These are phyloP conservation scores for Myotis lucifugus DNA, from an alignment of 2,113 vertebrate genomes.

Conservation along the genomic window DNA sequence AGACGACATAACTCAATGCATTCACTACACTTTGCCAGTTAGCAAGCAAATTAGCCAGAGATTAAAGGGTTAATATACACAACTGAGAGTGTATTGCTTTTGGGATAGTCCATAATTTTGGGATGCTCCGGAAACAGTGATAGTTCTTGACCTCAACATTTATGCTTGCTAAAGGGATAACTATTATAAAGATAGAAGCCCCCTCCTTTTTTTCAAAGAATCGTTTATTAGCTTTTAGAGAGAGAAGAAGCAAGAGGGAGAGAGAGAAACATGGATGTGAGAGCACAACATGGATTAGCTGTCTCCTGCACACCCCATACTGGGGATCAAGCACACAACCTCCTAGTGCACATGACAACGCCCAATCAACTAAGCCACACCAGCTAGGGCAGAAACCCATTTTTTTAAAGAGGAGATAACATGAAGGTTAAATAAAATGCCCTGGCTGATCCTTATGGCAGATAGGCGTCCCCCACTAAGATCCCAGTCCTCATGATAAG, in stretches of 20 bases:
- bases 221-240: too few species aligned
- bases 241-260: too few species aligned
- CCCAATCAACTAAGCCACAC: too few species aligned
- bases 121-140: neutral
- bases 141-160: neutral
- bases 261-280: too few species aligned
- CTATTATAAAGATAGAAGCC: neutral
- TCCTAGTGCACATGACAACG: too few species aligned
- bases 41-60: neutral
- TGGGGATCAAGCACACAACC: too few species aligned
- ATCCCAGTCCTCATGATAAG: neutral
- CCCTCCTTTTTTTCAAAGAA: too few species aligned
- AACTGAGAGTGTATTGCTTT: neutral
- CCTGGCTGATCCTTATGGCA: neutral
- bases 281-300: too few species aligned
- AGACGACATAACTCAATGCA: neutral
- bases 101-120: neutral
- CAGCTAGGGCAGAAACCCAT: neutral
- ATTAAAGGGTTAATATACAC: neutral
- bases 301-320: too few species aligned
- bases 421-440: neutral
- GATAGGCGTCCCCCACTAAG: neutral
- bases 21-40: neutral
- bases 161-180: neutral
- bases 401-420: neutral